Conservation (phyloP, 1,140 invertebrate genomes). For the Melipona quadrifasciata region DNA sequence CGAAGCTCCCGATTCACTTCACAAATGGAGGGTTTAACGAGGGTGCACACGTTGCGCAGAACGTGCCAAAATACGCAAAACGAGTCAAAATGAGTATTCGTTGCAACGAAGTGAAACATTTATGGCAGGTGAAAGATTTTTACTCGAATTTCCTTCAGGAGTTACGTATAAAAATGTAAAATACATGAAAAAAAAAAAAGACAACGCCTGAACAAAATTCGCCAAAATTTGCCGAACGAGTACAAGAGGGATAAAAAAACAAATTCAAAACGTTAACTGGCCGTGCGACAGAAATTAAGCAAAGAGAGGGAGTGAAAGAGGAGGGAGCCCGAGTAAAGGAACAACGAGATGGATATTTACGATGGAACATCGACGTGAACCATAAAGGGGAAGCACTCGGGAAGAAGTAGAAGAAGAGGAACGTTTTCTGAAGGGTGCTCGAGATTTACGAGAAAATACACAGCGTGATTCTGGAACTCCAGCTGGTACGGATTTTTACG, state of each 20-base stretch:
- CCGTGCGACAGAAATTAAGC: not conserved
- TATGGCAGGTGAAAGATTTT: no score
- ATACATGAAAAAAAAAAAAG: no score
- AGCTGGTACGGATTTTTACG: not conserved
- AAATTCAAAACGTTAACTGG: constrained; percentile 8
- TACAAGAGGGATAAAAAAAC: not conserved
- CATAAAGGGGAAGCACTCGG: constrained; percentile 6
- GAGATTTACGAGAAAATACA: constrained; percentile 11
- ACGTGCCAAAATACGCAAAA: no score
- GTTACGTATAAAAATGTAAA: no score
- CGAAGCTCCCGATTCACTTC: no score
- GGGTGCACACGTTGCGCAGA: no score
- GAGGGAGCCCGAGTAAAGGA: not conserved
- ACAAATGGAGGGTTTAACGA: no score
- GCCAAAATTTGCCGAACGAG: no score
- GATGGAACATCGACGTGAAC: constrained; percentile 1
- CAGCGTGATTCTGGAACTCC: not conserved
- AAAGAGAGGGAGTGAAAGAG: not conserved
- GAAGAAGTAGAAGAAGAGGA: not conserved
- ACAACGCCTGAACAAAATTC: no score
- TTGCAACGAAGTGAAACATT: no score
- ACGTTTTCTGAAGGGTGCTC: not conserved
- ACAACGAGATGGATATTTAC: constrained; percentile 23
- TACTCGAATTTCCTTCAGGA: no score
- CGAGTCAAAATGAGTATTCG: no score